Evolutionary conservation across 2,113 vertebrate genomes (phyloP).

Genomic region (Percopsis transmontana): DNA sequence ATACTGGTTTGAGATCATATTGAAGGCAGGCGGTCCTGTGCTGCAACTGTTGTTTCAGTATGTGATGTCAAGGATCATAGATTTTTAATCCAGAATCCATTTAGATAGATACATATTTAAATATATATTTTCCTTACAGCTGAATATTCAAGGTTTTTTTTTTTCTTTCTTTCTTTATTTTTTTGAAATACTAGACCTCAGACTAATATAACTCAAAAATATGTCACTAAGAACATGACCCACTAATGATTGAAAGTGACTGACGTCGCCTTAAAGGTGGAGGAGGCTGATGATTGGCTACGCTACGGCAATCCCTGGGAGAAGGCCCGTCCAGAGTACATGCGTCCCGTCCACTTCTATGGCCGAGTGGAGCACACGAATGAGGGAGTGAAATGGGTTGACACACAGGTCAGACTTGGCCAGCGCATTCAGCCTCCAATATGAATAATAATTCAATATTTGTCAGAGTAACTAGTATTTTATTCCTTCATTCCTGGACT

Average conservation of each 20-base stretch:
- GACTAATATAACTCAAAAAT: neutral
- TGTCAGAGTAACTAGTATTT: neutral
- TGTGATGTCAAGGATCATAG: too few species aligned
- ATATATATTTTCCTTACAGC: too few species aligned
- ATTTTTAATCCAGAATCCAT: too few species aligned
- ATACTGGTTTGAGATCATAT: too few species aligned
- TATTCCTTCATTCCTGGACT: neutral
- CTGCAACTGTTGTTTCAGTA: too few species aligned
- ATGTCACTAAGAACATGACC: neutral
- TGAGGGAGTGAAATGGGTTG: constrained; percentile 87
- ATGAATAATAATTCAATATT: neutral
- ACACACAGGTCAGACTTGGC: constrained; percentile 82
- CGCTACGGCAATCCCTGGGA: constrained; percentile 94
- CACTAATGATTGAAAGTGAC: neutral
- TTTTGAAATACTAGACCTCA: too few species aligned
- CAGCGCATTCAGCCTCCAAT: neutral
- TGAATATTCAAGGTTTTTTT: too few species aligned
- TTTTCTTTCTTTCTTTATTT: too few species aligned
- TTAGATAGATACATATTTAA: too few species aligned
- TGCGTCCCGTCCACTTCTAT: constrained; percentile 87
- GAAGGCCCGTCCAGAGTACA: constrained; percentile 92
- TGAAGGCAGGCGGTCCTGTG: too few species aligned
- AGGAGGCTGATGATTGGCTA: constrained; percentile 93
- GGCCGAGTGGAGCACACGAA: constrained; percentile 83
- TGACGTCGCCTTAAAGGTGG: constrained; percentile 74